These are phyloP conservation scores for Brachynemurus nebulosus DNA, from an alignment of 2,888 invertebrate species.

Conservation along the genomic window DNA sequence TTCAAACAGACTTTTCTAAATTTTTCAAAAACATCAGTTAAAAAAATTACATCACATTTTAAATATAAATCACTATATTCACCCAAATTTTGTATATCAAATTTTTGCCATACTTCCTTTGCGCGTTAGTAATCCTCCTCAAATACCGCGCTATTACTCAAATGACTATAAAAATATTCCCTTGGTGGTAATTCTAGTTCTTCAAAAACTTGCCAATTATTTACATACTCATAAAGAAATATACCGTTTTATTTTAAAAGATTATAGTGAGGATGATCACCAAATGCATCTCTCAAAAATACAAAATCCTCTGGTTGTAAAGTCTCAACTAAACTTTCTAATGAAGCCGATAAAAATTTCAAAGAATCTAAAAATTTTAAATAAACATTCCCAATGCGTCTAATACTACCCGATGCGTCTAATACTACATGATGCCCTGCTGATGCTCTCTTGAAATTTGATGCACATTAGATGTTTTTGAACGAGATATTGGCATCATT, in stretches of 20 bases:
- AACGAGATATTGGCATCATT: too few species aligned
- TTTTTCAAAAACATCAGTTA: constrained; percentile 22
- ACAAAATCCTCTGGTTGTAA: constrained; percentile 9
- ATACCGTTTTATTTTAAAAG: constrained; percentile 18
- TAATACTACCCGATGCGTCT: too few species aligned
- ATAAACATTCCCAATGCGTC: constrained; percentile 10
- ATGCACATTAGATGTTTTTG: too few species aligned
- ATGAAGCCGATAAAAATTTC: constrained; percentile 16
- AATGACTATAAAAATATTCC: constrained; percentile 16
- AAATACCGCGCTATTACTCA: constrained; percentile 10
- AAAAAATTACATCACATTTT: constrained; percentile 20
- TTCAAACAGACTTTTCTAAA: constrained; percentile 17
- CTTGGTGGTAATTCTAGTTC: constrained; percentile 13
- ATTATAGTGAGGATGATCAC: constrained; percentile 9
- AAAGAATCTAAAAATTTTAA: constrained; percentile 17
- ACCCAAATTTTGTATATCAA: constrained; percentile 18
- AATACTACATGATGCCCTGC: too few species aligned
- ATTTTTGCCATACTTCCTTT: constrained; percentile 19
- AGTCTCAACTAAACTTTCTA: constrained; percentile 15
- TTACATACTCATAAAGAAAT: constrained; percentile 22
- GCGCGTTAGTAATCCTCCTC: constrained; percentile 20
- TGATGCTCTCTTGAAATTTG: too few species aligned
- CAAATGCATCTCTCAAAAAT: constrained; percentile 5
- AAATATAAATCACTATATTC: constrained; percentile 21
- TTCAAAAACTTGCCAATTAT: constrained; percentile 11